phyloP scores from a whole-genome alignment of 2,888 invertebrate genomes.

The Stramonita haemastoma region DNA sequence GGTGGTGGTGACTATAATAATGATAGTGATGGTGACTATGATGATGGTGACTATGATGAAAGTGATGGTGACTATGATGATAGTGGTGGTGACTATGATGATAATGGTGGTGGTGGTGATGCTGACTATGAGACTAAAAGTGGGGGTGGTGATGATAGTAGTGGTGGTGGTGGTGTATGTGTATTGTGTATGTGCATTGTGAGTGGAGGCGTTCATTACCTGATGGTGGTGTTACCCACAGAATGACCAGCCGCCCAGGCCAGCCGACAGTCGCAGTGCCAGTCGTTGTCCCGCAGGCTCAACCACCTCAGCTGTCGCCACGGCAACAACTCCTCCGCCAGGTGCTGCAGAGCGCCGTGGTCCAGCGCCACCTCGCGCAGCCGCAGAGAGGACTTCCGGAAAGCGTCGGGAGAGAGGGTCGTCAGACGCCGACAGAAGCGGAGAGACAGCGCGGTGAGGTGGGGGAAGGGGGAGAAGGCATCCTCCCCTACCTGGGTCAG shows the following conservation, averaged over 20 bases:
- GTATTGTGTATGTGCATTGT: too few relatives aligned
- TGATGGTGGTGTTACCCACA: constrained; percentile 29
- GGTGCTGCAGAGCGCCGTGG: constrained; percentile 35
- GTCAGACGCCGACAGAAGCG: constrained; percentile 13
- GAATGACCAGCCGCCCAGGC: constrained; percentile 33
- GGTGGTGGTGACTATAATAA: too few relatives aligned
- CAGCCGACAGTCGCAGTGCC: constrained; percentile 47
- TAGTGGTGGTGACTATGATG: too few relatives aligned
- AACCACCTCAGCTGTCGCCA: constrained; percentile 39
- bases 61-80: too few relatives aligned
- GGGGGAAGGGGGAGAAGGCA: constrained; percentile 5
- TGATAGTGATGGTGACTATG: too few relatives aligned
- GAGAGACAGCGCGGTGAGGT: constrained; percentile 22
- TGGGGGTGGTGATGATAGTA: too few relatives aligned
- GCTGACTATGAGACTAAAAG: too few relatives aligned
- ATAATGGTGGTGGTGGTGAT: too few relatives aligned
- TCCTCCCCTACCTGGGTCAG: background rate
- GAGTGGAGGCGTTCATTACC: background rate
- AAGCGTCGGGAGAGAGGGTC: constrained; percentile 38
- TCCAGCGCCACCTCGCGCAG: constrained; percentile 42
- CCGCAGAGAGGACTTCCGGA: constrained; percentile 26
- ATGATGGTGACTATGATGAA: too few relatives aligned
- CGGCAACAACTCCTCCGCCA: constrained; percentile 38
- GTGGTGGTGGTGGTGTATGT: too few relatives aligned
- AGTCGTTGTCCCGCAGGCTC: constrained; percentile 42